Percentiles rank a stretch among this genome's conserved stretches.
Evolutionary conservation across 2,888 invertebrate genomes (phyloP).

Genomic region (Hyles lineata): DNA sequence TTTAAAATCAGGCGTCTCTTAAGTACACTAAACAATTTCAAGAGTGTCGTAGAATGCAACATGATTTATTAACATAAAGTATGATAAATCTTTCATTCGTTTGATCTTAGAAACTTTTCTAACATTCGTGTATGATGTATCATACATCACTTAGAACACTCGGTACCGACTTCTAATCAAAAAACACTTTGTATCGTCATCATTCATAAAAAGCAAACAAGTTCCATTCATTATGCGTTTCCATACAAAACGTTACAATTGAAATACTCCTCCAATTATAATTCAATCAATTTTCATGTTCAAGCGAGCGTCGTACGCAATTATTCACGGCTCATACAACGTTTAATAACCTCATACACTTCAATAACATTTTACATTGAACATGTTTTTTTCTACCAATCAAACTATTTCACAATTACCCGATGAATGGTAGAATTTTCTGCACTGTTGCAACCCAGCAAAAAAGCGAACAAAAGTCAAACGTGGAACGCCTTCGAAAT

Average conservation of each 20-base stretch:
- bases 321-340: conserved; percentile 66
- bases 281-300: conserved; percentile 29
- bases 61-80: too few relatives aligned
- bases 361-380: conserved; percentile 59
- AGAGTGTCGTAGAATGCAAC: too few relatives aligned
- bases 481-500: conserved; percentile 76
- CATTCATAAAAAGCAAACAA: conserved; percentile 16
- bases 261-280: conserved; percentile 33
- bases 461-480: conserved; percentile 69
- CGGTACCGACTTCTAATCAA: conserved; percentile 24
- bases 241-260: conserved; percentile 22
- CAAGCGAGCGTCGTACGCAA: conserved; percentile 42
- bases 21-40: too few relatives aligned
- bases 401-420: conserved; percentile 73
- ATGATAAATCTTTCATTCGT: background rate
- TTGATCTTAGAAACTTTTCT: background rate
- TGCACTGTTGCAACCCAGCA: conserved; percentile 67
- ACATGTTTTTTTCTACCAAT: conserved; percentile 56
- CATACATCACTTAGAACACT: background rate
- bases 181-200: conserved; percentile 32
- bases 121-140: background rate
- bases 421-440: conserved; percentile 63
- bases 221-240: conserved; percentile 9
- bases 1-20: too few relatives aligned
- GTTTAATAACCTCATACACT: conserved; percentile 46